A percentile compares a stretch with the other conserved stretches of the same genome.
phyloP scores from a whole-genome alignment of 2,113 vertebrate species.

The Atractosteus spatula region DNA sequence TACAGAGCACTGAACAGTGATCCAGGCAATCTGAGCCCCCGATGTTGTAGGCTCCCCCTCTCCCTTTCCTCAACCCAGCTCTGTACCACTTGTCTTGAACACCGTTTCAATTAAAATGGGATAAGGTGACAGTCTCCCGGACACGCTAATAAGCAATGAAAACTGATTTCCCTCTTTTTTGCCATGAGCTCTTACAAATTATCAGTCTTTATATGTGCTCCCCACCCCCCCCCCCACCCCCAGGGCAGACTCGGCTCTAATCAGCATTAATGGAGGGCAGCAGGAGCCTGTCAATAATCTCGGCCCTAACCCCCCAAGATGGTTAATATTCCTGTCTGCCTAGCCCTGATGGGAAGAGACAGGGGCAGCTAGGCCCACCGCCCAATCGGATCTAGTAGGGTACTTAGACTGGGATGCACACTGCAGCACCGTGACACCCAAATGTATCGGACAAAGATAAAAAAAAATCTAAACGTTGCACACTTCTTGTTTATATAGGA shows the following conservation, averaged over 20 bases:
- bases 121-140: constrained; percentile 27
- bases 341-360: too few species aligned
- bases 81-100: constrained; percentile 7
- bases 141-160: constrained; percentile 34
- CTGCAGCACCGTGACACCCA: too few species aligned
- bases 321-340: neutral
- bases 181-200: constrained; percentile 35
- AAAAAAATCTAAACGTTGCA: too few species aligned
- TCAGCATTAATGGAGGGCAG: constrained; percentile 38
- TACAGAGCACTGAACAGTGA: neutral
- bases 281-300: constrained; percentile 20
- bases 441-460: too few species aligned
- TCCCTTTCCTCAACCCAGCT: neutral
- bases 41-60: too few species aligned
- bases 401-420: too few species aligned
- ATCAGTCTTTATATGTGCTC: constrained; percentile 29
- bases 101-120: constrained; percentile 44
- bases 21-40: neutral
- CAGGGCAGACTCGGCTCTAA: constrained; percentile 34
- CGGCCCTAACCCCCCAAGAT: neutral
- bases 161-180: constrained; percentile 30
- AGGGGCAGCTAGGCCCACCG: too few species aligned
- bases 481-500: too few species aligned
- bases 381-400: too few species aligned
- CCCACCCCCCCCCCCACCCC: constrained; percentile 22